A percentile compares a stretch with the other conserved stretches of the same genome.
Evolutionary conservation across 2,888 invertebrate species (phyloP).

Genomic region (Heliconius ismenius): DNA sequence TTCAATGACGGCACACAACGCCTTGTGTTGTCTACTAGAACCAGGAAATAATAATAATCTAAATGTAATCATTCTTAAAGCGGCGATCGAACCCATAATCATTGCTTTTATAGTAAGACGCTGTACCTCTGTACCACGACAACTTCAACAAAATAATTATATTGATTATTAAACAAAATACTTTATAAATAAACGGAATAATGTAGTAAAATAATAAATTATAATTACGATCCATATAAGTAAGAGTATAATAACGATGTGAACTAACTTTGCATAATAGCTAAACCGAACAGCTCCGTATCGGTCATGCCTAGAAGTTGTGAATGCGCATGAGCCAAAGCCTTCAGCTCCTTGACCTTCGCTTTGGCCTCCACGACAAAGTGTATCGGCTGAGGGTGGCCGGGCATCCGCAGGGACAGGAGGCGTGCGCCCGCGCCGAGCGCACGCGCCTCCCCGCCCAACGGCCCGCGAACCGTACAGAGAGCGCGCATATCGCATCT

Average conservation of each 20-base stretch:
- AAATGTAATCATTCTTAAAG: background rate
- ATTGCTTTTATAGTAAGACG: too few relatives aligned
- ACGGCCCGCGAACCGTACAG: slow-evolving; percentile 92
- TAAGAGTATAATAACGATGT: background rate
- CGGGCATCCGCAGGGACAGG: slow-evolving; percentile 84
- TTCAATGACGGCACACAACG: background rate
- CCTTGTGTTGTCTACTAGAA: background rate
- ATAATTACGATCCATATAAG: background rate
- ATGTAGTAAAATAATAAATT: background rate
- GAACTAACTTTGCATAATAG: slow-evolving; percentile 88
- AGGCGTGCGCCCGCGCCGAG: slow-evolving; percentile 84
- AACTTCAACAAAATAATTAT: too few relatives aligned
- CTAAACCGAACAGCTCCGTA: slow-evolving; percentile 92
- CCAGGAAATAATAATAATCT: background rate
- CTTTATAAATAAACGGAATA: too few relatives aligned
- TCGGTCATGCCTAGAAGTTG: slow-evolving; percentile 91
- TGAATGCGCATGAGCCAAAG: slow-evolving; percentile 90
- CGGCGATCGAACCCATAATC: background rate
- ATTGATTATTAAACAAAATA: too few relatives aligned
- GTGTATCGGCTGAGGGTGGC: slow-evolving; percentile 75
- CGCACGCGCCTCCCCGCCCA: slow-evolving; percentile 88
- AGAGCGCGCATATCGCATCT: slow-evolving; percentile 87
- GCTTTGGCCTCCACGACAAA: slow-evolving; percentile 89
- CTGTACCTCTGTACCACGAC: too few relatives aligned
- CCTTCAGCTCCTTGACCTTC: slow-evolving; percentile 90